These are phyloP conservation scores for Dufourea novaeangliae DNA, from an alignment of 1,140 invertebrate genomes.

Conservation along the genomic window DNA sequence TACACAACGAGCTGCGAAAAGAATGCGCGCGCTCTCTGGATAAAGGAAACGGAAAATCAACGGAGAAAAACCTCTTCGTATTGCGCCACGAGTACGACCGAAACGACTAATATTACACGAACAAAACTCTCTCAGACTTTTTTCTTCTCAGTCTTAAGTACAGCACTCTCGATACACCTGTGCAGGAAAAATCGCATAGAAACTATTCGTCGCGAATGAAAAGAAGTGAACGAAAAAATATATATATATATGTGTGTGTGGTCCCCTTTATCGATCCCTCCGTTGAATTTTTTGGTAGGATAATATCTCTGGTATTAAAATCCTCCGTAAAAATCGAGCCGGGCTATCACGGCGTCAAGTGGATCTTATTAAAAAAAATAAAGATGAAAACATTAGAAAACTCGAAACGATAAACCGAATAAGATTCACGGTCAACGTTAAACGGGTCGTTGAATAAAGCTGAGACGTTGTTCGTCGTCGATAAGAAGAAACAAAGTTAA, in stretches of 20 bases:
- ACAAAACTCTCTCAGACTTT: slow-evolving; percentile 10
- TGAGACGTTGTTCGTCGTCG: neutral
- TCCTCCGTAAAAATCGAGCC: neutral
- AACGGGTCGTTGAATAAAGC: neutral
- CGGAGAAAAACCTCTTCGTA: neutral
- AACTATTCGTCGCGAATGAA: neutral
- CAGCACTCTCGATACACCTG: too few relatives aligned
- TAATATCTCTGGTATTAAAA: slow-evolving; percentile 2
- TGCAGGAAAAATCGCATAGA: neutral
- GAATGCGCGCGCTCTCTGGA: too few relatives aligned
- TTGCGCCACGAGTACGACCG: neutral
- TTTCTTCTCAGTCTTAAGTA: slow-evolving; percentile 13
- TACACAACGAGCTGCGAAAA: too few relatives aligned
- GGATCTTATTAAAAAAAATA: neutral
- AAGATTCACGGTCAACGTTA: neutral
- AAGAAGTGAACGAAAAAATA: neutral
- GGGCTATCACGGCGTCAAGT: neutral
- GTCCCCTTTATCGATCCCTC: neutral
- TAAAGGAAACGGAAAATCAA: neutral
- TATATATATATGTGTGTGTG: too few relatives aligned
- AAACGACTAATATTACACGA: neutral
- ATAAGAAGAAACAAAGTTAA: neutral
- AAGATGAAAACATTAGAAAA: neutral
- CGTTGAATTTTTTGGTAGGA: neutral
- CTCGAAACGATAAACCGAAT: neutral